Conservation (phyloP, 2,888 invertebrate genomes). For the Drosophila sordidapex region DNA sequence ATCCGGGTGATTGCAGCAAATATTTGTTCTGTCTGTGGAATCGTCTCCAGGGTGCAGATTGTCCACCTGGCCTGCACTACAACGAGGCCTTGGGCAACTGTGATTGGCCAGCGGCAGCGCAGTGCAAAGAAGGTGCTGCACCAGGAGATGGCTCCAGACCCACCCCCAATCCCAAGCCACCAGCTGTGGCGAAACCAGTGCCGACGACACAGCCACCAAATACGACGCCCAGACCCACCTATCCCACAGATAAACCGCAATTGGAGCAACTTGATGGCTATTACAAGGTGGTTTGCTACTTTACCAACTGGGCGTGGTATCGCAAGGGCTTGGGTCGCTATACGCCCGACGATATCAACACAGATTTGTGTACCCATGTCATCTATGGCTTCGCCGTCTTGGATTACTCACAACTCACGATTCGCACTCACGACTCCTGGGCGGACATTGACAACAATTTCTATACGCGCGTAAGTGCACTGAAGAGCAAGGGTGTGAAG, state of each 20-base stretch:
- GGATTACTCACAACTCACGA: slow-evolving; percentile 91
- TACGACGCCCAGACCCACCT: slow-evolving; percentile 79
- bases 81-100: slow-evolving; percentile 89
- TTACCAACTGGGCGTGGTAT: slow-evolving; percentile 98
- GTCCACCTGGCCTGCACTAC: slow-evolving; percentile 91
- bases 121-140: slow-evolving; percentile 85
- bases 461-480: slow-evolving; percentile 92
- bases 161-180: slow-evolving; percentile 52
- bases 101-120: slow-evolving; percentile 90
- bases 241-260: slow-evolving; percentile 78
- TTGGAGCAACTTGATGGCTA: slow-evolving; percentile 87
- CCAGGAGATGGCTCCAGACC: slow-evolving; percentile 34
- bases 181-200: slow-evolving; percentile 67
- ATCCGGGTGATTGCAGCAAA: slow-evolving; percentile 89
- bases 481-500: slow-evolving; percentile 92
- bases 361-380: slow-evolving; percentile 95
- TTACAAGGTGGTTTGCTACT: slow-evolving; percentile 94
- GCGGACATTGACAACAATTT: slow-evolving; percentile 95
- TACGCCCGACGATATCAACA: slow-evolving; percentile 93
- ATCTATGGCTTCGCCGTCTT: slow-evolving; percentile 97
- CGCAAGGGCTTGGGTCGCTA: slow-evolving; percentile 92
- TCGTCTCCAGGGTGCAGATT: slow-evolving; percentile 89
- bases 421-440: slow-evolving; percentile 95
- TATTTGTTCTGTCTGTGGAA: slow-evolving; percentile 93
- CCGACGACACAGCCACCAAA: slow-evolving; percentile 76